Percentiles rank a stretch among this genome's conserved stretches.
phyloP scores from a whole-genome alignment of 2,113 vertebrate genomes.

The Campylomormyrus tamandua region DNA sequence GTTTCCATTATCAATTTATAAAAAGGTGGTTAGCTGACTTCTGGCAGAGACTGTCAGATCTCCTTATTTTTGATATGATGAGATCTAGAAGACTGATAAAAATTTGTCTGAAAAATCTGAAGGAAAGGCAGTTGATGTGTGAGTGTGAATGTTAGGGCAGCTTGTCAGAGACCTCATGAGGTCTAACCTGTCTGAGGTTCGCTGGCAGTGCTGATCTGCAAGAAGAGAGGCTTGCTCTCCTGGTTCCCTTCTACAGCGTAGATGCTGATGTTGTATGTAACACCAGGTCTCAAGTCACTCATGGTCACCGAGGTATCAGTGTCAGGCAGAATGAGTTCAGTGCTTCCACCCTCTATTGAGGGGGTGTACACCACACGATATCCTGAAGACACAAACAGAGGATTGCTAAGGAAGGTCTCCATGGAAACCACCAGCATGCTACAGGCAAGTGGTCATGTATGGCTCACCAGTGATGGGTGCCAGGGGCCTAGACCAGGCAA shows the following conservation, averaged over 20 bases:
- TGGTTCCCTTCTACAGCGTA: constrained; percentile 86
- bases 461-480: constrained; percentile 87
- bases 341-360: constrained; percentile 87
- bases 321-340: constrained; percentile 85
- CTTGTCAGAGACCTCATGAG: background rate
- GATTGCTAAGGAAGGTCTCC: background rate
- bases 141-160: background rate
- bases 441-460: background rate
- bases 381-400: constrained; percentile 52
- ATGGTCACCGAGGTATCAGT: constrained; percentile 86
- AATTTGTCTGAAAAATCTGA: background rate
- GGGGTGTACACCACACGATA: constrained; percentile 86
- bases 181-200: constrained; percentile 65
- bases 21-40: background rate
- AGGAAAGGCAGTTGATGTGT: background rate
- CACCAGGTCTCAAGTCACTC: constrained; percentile 79
- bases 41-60: background rate
- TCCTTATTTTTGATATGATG: background rate
- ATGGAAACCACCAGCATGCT: background rate
- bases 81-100: background rate
- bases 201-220: constrained; percentile 85
- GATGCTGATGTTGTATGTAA: constrained; percentile 91
- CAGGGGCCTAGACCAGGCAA: constrained; percentile 85
- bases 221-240: constrained; percentile 82
- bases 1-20: background rate